These are phyloP conservation scores for Drosophila peninsularis DNA, from an alignment of 2,888 invertebrate species.

Conservation along the genomic window DNA sequence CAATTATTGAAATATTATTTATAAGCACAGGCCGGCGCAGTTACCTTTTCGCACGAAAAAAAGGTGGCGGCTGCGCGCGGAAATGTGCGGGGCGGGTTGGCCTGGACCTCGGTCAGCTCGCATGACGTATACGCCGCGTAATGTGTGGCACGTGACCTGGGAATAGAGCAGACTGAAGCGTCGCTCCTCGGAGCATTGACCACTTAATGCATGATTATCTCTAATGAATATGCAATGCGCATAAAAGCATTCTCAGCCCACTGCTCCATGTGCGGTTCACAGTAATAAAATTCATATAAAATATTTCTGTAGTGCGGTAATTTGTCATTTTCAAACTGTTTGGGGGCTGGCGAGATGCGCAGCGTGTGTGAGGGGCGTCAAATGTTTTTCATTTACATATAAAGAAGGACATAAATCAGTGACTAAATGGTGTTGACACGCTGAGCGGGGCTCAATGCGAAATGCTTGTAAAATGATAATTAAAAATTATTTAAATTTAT, in stretches of 20 bases:
- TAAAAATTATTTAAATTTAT: neutral
- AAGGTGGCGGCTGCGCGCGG: too few relatives aligned
- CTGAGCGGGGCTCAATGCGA: neutral
- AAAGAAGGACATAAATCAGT: slow-evolving; percentile 45
- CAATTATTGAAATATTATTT: slow-evolving; percentile 81
- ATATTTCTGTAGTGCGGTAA: slow-evolving; percentile 41
- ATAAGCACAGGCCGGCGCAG: slow-evolving; percentile 52
- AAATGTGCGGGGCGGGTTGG: neutral
- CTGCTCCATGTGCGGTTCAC: neutral
- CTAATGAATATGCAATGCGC: slow-evolving; percentile 74
- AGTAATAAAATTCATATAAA: slow-evolving; percentile 51
- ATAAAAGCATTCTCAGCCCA: slow-evolving; percentile 29
- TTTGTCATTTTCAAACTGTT: slow-evolving; percentile 51
- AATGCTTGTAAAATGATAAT: neutral
- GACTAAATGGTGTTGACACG: neutral
- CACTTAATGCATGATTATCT: slow-evolving; percentile 75
- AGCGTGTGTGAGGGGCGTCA: neutral
- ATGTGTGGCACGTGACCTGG: slow-evolving; percentile 57
- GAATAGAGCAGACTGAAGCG: slow-evolving; percentile 17
- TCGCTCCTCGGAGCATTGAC: slow-evolving; percentile 37
- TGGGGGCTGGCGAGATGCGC: neutral
- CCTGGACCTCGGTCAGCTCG: slow-evolving; percentile 35
- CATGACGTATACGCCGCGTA: slow-evolving; percentile 58
- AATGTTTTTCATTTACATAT: slow-evolving; percentile 26
- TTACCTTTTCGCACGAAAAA: slow-evolving; percentile 13